phyloP scores from a whole-genome alignment of 2,113 vertebrate species.

The Apaloderma vittatum region DNA sequence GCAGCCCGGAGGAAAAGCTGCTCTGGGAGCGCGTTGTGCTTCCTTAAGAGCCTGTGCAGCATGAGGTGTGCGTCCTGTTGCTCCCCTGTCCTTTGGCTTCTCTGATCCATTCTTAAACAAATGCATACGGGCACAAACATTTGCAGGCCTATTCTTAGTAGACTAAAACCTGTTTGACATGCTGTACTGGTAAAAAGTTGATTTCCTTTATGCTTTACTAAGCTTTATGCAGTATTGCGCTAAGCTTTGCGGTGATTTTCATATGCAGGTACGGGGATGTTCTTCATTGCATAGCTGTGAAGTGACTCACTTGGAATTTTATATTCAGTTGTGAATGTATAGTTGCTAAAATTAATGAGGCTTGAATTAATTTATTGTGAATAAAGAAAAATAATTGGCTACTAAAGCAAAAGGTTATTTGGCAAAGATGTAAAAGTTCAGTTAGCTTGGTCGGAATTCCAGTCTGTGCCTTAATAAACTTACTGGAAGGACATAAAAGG shows the following conservation, averaged over 20 bases:
- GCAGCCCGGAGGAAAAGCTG: neutral
- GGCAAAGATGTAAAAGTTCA: neutral
- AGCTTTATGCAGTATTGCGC: neutral
- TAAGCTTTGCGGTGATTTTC: neutral
- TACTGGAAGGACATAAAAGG: neutral
- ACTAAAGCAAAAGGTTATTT: neutral
- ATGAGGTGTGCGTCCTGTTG: neutral
- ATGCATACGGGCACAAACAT: neutral
- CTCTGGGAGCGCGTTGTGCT: neutral
- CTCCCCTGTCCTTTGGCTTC: neutral
- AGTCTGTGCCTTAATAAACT: neutral
- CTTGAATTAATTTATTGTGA: constrained; percentile 1
- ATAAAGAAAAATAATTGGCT: neutral
- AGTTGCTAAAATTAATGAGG: neutral
- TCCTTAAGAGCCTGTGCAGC: neutral
- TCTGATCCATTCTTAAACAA: constrained; percentile 4
- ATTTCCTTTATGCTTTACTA: neutral
- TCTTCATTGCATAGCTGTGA: neutral
- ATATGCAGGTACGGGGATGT: neutral
- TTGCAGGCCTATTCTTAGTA: neutral
- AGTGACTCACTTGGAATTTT: constrained; percentile 5
- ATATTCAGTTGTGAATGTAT: neutral
- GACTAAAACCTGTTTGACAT: neutral
- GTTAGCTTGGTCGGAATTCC: neutral
- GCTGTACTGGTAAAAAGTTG: neutral